A percentile compares a stretch with the other conserved stretches of the same genome.
Evolutionary conservation across 2,888 invertebrate genomes (phyloP).

Genomic region (Dugesia japonica): DNA sequence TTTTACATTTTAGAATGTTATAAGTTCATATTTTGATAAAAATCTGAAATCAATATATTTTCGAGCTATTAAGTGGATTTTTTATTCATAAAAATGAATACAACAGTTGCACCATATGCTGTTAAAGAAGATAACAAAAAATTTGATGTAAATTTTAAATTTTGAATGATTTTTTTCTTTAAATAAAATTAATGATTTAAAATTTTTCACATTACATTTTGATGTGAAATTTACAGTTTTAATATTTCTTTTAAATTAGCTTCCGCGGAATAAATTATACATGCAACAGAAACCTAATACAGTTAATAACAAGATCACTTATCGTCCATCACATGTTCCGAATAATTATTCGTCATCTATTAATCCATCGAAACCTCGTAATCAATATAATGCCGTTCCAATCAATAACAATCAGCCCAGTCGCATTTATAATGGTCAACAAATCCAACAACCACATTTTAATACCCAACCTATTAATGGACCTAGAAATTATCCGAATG

Average conservation of each 20-base stretch:
- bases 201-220: neutral
- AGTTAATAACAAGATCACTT: neutral
- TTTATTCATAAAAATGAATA: neutral
- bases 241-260: neutral
- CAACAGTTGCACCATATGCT: neutral
- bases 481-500: neutral
- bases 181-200: neutral
- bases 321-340: neutral
- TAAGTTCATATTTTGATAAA: too few species aligned
- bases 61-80: too few species aligned
- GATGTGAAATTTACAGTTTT: neutral
- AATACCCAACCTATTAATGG: neutral
- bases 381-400: neutral
- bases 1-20: too few species aligned
- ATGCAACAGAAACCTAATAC: conserved; percentile 20
- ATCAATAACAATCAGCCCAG: neutral
- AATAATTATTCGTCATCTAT: conserved; percentile 1
- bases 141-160: neutral
- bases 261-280: neutral
- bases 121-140: neutral
- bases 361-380: neutral
- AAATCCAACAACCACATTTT: neutral
- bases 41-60: too few species aligned
- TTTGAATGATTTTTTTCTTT: neutral
- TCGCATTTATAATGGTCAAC: neutral